A percentile compares a stretch with the other conserved stretches of the same genome.
Conservation (phyloP, 2,888 invertebrate genomes). For the Dynastes hyllus region DNA sequence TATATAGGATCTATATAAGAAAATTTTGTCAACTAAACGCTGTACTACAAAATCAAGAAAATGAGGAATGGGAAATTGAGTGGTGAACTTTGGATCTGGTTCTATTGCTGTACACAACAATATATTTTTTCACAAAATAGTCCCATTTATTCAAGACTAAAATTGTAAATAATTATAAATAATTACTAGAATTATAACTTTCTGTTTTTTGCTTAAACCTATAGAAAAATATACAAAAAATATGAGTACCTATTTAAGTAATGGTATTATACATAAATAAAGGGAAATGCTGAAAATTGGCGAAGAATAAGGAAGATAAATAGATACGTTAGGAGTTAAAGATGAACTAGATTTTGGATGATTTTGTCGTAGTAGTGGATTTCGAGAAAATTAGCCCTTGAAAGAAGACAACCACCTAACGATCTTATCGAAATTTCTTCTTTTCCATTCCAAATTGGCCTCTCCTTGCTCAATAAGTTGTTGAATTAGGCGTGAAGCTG, state of each 20-base stretch:
- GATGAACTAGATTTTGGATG: background rate
- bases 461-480: constrained; percentile 88
- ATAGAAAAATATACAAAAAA: constrained; percentile 38
- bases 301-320: constrained; percentile 1
- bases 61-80: too few relatives aligned
- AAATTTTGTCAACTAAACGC: too few relatives aligned
- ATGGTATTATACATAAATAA: background rate
- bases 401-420: constrained; percentile 79
- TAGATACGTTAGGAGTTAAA: constrained; percentile 2
- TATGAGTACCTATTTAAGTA: constrained; percentile 32
- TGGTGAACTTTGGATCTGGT: too few relatives aligned
- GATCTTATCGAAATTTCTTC: constrained; percentile 82
- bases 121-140: constrained; percentile 30
- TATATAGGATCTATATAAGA: too few relatives aligned
- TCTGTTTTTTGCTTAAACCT: constrained; percentile 7
- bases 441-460: constrained; percentile 90
- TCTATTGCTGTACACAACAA: background rate
- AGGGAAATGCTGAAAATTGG: too few relatives aligned
- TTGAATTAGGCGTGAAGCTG: constrained; percentile 79
- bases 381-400: constrained; percentile 37
- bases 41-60: too few relatives aligned
- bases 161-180: constrained; percentile 30
- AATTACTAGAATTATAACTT: constrained; percentile 8
- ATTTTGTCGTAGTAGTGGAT: background rate
- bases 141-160: constrained; percentile 32